These are phyloP conservation scores for Dorcus hopei DNA, from an alignment of 2,888 invertebrate genomes.

Conservation along the genomic window DNA sequence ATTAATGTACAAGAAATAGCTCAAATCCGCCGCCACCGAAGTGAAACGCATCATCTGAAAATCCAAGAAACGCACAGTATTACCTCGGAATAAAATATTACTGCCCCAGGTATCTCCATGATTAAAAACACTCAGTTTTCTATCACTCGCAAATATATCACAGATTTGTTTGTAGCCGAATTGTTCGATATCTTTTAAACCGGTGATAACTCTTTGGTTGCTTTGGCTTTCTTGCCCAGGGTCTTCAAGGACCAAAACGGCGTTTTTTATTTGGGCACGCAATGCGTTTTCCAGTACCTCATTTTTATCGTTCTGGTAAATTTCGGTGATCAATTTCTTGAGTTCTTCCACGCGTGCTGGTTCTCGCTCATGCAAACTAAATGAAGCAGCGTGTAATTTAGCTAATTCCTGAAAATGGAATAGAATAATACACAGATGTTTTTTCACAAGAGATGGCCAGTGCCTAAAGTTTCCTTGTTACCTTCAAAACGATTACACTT, in stretches of 20 bases:
- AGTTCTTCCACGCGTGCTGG: background rate
- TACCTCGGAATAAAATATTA: conserved; percentile 23
- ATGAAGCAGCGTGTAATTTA: conserved; percentile 27
- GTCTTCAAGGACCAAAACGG: conserved; percentile 9
- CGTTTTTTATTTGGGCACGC: background rate
- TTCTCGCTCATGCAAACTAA: conserved; percentile 20
- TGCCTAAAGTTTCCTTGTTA: background rate
- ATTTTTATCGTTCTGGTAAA: background rate
- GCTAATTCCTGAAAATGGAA: conserved; percentile 18
- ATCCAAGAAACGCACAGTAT: conserved; percentile 25
- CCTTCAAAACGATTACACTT: conserved; percentile 15
- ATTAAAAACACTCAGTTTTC: conserved; percentile 21
- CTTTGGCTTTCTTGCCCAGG: background rate
- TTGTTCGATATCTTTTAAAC: conserved; percentile 1
- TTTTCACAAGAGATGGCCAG: background rate
- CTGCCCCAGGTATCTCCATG: conserved; percentile 31
- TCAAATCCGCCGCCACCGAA: conserved; percentile 29
- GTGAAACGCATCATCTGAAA: conserved; percentile 28
- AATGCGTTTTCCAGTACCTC: background rate
- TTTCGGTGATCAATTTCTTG: background rate
- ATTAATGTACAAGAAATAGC: conserved; percentile 29
- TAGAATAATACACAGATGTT: background rate
- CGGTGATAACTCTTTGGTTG: background rate
- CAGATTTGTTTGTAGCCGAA: background rate
- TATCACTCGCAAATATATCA: conserved; percentile 1